phyloP scores from a whole-genome alignment of 2,888 invertebrate genomes.

The Neoscelio sp. region DNA sequence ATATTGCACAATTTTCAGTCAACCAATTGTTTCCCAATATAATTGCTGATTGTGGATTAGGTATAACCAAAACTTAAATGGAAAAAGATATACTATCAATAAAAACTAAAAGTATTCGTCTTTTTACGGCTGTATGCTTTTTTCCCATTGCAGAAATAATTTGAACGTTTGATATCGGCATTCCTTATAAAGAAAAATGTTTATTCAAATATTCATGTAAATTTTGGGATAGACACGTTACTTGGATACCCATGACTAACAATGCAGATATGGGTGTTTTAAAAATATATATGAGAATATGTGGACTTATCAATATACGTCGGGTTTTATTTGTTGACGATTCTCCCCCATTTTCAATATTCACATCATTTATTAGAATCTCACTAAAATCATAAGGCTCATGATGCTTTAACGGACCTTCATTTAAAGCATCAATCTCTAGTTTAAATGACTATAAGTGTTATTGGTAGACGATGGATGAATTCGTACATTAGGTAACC shows the following conservation, averaged over 20 bases:
- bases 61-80: neutral
- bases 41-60: neutral
- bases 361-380: too few species aligned
- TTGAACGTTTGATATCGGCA: neutral
- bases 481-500: too few species aligned
- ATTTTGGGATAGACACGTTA: slow-evolving; percentile 4
- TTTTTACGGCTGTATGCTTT: neutral
- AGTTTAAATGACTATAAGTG: too few species aligned
- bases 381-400: too few species aligned
- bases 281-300: neutral
- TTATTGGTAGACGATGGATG: too few species aligned
- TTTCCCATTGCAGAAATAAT: slow-evolving; percentile 17
- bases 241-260: neutral
- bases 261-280: neutral
- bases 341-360: too few species aligned
- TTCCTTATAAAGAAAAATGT: neutral
- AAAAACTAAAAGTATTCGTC: neutral
- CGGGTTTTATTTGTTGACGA: too few species aligned
- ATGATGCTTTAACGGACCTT: too few species aligned
- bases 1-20: neutral
- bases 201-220: neutral
- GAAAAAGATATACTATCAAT: neutral
- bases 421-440: too few species aligned
- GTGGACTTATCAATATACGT: slow-evolving; percentile 4
- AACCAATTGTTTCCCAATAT: slow-evolving; percentile 8